These are phyloP conservation scores for Drosophila bifasciata DNA, from an alignment of 1,140 invertebrate genomes.

Conservation along the genomic window DNA sequence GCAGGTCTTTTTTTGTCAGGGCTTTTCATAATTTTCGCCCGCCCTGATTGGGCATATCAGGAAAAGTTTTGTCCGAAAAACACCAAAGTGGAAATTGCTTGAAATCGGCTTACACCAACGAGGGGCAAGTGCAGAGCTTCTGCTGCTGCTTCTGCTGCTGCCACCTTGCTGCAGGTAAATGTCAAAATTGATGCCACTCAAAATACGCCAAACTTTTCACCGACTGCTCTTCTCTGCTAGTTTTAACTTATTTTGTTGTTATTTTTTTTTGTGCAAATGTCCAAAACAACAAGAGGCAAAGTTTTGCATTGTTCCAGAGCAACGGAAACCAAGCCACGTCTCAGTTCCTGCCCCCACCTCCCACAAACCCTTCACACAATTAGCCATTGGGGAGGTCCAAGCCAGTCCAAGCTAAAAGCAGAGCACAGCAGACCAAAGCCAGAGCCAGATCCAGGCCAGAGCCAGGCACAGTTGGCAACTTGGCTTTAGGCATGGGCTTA, in stretches of 20 bases:
- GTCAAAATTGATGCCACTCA: constrained; percentile 84
- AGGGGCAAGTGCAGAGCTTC: constrained; percentile 33
- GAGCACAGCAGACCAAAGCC: constrained; percentile 9
- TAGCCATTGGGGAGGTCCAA: constrained; percentile 22
- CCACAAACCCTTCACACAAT: constrained; percentile 26
- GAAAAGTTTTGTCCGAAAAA: constrained; percentile 52
- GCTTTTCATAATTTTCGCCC: constrained; percentile 34
- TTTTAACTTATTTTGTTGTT: constrained; percentile 41
- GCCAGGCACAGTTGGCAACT: constrained; percentile 61
- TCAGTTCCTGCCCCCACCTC: not conserved
- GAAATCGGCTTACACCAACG: constrained; percentile 56
- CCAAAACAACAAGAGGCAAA: constrained; percentile 42
- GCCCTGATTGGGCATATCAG: constrained; percentile 64
- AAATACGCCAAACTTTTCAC: constrained; percentile 62
- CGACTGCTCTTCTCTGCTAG: constrained; percentile 30
- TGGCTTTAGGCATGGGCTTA: constrained; percentile 72
- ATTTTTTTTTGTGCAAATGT: constrained; percentile 40
- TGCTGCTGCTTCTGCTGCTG: constrained; percentile 43
- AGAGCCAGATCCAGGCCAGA: constrained; percentile 15
- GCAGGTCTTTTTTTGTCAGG: constrained; percentile 35
- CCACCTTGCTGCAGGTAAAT: constrained; percentile 77
- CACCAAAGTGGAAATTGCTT: constrained; percentile 41
- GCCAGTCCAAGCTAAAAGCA: constrained; percentile 9
- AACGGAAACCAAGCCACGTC: constrained; percentile 12
- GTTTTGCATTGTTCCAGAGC: constrained; percentile 47